Base-by-base conservation (phyloP, 2,888 invertebrate species). In the Parnassius orleans region DNA sequence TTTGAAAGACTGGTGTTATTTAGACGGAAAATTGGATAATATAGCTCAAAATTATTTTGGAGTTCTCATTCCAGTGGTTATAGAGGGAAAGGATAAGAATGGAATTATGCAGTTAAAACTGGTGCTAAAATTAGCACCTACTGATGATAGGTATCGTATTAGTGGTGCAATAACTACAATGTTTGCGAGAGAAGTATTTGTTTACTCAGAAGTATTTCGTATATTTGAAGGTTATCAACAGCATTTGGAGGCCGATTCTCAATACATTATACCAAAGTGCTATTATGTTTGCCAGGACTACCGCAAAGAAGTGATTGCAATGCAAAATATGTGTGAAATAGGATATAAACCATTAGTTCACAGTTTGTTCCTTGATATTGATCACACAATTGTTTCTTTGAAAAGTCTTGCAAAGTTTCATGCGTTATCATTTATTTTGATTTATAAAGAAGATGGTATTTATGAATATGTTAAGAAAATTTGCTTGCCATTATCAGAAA, bases 31-130 rank as follows among this genome's bases (percentile, higher is more conserved):
- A 52, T 86, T 90, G 61, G 74, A 85, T 63, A 73, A 64, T 66
- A 78, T 84, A 33, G 88, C 83, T 1, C 90, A 90, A 69, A 90
- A 90, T 67, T 91, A 87, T 68, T 91, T 91, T 48, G 90, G 89
- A 44, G 71, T 85, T 53, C 72, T 90, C 33, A 69, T 90, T 48
- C 90, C 90, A 9, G 69, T 86, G 52, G 66, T 72, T 52, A 67
- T 90, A 66, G 68, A 65, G 33, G 86, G 82, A 12, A 72, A 69
- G 64, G 64, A 56, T 47, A 50, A 74, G 48, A 71, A 67, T 1
- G 67, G 69, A 43, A 63, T 68, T 47, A 66, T 75, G 47, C 68
- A 53, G 59, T 65, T 84, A n/a, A 65, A 73, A 46, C 59, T 88
- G 42, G 80, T 88, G 57, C 71, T 90, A 61, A 91, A 91, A 75